Evolutionary conservation across 2,113 vertebrate species (phyloP).

Genomic region (Crotalus tigris): DNA sequence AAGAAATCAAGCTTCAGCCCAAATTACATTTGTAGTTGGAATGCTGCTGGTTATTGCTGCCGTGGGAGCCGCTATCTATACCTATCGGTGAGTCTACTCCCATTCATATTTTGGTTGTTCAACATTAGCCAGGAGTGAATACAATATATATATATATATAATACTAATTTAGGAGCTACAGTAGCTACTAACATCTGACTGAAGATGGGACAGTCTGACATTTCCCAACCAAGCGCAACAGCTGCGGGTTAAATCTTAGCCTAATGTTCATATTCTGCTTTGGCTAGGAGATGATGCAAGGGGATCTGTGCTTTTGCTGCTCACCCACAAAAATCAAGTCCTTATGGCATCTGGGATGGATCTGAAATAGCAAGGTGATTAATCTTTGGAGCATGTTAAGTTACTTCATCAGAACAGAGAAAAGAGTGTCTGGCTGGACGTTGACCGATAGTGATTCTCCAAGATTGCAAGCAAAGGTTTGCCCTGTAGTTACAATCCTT

Average conservation of each 20-base stretch:
- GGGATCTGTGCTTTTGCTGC: background rate
- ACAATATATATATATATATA: background rate
- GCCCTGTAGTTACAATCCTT: background rate
- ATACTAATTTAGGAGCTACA: background rate
- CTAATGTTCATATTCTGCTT: background rate
- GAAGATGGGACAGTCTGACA: background rate
- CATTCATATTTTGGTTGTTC: background rate
- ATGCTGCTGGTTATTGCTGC: constrained; percentile 69
- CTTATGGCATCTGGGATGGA: background rate
- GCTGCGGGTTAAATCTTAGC: background rate
- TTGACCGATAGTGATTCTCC: background rate
- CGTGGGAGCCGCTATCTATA: constrained; percentile 72
- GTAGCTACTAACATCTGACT: background rate
- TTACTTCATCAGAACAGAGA: background rate
- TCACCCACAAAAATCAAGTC: background rate
- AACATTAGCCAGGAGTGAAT: background rate
- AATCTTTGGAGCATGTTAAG: background rate
- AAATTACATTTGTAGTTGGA: constrained; percentile 72
- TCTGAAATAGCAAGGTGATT: background rate
- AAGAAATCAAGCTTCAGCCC: constrained; percentile 57
- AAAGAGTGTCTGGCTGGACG: background rate
- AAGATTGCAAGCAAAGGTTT: background rate
- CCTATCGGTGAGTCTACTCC: constrained; percentile 76
- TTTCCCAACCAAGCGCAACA: background rate
- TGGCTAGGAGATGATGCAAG: background rate